Conservation (phyloP, 2,888 invertebrate species). For the Lysandra coridon region DNA sequence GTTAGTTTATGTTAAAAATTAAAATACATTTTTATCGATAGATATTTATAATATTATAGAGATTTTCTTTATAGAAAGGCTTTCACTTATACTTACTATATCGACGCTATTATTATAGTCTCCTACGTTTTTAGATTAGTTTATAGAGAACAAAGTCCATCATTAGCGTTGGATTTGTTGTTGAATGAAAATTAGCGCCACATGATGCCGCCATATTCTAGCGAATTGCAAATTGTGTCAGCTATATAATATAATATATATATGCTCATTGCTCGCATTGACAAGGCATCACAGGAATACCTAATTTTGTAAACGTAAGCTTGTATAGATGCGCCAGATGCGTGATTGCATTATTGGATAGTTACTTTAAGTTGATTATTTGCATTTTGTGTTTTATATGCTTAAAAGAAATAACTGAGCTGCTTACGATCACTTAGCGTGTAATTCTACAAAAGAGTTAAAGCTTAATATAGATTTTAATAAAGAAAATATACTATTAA, state of each 20-base stretch:
- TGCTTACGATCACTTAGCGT: background rate
- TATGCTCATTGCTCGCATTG: constrained; percentile 4
- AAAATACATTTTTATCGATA: too few relatives aligned
- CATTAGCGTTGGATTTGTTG: constrained; percentile 16
- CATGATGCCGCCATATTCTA: constrained; percentile 3
- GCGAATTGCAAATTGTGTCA: constrained; percentile 9
- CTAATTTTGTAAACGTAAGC: constrained; percentile 17
- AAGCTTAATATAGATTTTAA: too few relatives aligned
- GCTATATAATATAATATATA: background rate
- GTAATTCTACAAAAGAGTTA: background rate
- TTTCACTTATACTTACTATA: too few relatives aligned
- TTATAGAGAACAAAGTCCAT: background rate
- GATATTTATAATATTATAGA: too few relatives aligned
- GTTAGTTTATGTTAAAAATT: background rate
- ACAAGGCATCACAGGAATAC: constrained; percentile 9
- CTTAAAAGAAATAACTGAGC: background rate
- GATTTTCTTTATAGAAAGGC: too few relatives aligned
- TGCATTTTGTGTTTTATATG: background rate
- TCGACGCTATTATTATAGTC: too few relatives aligned
- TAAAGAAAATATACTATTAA: too few relatives aligned
- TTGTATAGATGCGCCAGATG: constrained; percentile 11
- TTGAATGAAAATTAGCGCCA: constrained; percentile 21
- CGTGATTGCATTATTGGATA: constrained; percentile 6
- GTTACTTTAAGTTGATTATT: background rate
- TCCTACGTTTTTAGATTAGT: too few relatives aligned